Conservation (phyloP, 2,113 vertebrate genomes). For the Atractosteus spatula region DNA sequence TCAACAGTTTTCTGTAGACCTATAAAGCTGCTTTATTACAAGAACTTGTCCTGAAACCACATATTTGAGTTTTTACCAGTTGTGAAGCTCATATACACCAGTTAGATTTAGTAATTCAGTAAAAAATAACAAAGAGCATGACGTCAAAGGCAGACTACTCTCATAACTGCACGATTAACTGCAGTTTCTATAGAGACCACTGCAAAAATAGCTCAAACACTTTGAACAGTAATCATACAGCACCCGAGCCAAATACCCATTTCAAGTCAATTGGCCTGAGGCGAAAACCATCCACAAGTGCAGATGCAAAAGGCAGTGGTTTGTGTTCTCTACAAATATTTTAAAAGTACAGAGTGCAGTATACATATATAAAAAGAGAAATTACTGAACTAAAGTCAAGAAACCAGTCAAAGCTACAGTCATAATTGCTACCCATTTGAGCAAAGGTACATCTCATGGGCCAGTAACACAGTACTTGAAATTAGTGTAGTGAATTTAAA, state of each 20-base stretch:
- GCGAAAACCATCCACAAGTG: background rate
- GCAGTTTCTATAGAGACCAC: constrained; percentile 14
- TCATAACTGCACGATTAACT: background rate
- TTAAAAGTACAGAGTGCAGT: background rate
- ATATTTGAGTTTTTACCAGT: too few species aligned
- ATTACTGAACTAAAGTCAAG: background rate
- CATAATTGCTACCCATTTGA: too few species aligned
- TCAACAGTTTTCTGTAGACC: too few species aligned
- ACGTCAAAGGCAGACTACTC: background rate
- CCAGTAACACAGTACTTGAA: too few species aligned
- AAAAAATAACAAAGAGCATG: background rate
- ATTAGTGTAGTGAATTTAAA: too few species aligned
- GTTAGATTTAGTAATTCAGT: background rate
- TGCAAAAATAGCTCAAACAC: background rate
- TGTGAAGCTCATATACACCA: too few species aligned
- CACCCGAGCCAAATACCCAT: constrained; percentile 1
- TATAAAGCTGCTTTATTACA: too few species aligned
- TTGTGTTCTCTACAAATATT: background rate
- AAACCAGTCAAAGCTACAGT: background rate
- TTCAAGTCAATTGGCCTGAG: too few species aligned
- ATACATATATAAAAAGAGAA: background rate
- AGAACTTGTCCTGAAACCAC: too few species aligned
- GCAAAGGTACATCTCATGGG: too few species aligned
- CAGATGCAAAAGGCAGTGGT: background rate
- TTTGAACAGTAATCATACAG: constrained; percentile 3